These are phyloP conservation scores for Zingel zingel DNA, from an alignment of 2,113 vertebrate genomes.

Conservation along the genomic window DNA sequence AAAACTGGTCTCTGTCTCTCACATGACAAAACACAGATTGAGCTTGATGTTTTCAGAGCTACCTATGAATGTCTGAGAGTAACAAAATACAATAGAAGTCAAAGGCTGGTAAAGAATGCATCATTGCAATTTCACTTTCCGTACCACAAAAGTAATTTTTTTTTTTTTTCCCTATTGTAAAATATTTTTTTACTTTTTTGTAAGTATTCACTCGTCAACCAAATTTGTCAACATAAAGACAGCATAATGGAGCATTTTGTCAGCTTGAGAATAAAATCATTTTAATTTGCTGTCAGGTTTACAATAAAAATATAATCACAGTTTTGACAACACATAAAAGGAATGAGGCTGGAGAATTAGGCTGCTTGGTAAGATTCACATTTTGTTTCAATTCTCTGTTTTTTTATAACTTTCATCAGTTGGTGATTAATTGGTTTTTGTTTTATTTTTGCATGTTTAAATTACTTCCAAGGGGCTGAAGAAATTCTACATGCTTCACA, in stretches of 20 bases:
- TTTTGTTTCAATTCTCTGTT: constrained; percentile 33
- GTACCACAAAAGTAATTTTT: constrained; percentile 14
- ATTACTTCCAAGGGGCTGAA: constrained; percentile 27
- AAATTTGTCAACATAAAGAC: constrained; percentile 62
- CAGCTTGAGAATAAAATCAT: constrained; percentile 44
- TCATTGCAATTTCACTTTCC: constrained; percentile 15
- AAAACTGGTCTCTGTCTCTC: not conserved
- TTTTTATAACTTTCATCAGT: constrained; percentile 39
- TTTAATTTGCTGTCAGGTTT: constrained; percentile 59
- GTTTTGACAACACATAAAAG: constrained; percentile 48
- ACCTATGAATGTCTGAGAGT: constrained; percentile 22
- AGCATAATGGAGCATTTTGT: constrained; percentile 58
- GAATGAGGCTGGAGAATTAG: constrained; percentile 5
- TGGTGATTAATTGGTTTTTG: constrained; percentile 35
- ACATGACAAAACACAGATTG: constrained; percentile 11
- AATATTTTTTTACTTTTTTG: constrained; percentile 46
- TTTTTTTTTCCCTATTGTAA: constrained; percentile 13
- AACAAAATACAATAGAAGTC: constrained; percentile 20
- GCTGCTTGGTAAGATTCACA: constrained; percentile 21
- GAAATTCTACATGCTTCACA: not conserved
- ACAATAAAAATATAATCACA: constrained; percentile 67
- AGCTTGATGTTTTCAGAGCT: constrained; percentile 10
- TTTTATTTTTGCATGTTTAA: constrained; percentile 24
- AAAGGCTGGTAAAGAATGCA: constrained; percentile 21
- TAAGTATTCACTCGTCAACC: constrained; percentile 35